Conservation (phyloP, 2,113 vertebrate species). For the Drymodes brunneopygia region DNA sequence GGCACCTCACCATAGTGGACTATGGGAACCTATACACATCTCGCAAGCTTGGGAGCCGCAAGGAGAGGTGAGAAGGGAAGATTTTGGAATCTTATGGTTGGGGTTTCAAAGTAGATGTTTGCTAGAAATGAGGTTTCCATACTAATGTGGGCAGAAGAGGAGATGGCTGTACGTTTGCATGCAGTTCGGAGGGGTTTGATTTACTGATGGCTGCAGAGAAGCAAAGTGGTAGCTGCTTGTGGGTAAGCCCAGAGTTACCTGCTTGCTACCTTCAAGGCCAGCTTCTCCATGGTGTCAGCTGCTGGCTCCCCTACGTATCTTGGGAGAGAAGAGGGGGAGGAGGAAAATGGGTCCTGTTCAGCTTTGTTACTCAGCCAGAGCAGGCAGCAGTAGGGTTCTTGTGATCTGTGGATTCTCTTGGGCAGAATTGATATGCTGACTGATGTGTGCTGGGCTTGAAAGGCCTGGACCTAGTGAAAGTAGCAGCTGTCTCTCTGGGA, state of each 20-base stretch:
- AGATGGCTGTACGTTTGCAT: background rate
- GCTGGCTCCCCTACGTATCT: background rate
- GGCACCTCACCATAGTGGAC: constrained; percentile 85
- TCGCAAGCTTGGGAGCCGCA: constrained; percentile 87
- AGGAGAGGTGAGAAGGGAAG: constrained; percentile 80
- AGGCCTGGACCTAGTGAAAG: background rate
- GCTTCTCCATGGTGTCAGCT: background rate
- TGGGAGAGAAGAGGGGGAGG: background rate
- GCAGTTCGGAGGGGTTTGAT: background rate
- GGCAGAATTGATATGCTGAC: background rate
- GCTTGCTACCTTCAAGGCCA: background rate
- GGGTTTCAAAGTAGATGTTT: background rate
- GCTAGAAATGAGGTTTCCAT: background rate
- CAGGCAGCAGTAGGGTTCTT: background rate
- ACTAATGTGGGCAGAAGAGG: background rate
- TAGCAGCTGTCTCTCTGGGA: background rate
- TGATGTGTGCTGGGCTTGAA: background rate
- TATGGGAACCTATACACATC: constrained; percentile 92
- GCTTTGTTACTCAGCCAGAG: background rate
- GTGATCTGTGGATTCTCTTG: background rate
- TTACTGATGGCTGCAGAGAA: background rate
- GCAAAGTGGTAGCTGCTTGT: background rate
- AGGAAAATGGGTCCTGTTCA: background rate
- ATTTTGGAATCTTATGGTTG: background rate
- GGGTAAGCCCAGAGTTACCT: too few species aligned